Percentiles rank a stretch among this genome's conserved stretches.
Conservation (phyloP, 2,113 vertebrate species). For the Sula dactylatra region DNA sequence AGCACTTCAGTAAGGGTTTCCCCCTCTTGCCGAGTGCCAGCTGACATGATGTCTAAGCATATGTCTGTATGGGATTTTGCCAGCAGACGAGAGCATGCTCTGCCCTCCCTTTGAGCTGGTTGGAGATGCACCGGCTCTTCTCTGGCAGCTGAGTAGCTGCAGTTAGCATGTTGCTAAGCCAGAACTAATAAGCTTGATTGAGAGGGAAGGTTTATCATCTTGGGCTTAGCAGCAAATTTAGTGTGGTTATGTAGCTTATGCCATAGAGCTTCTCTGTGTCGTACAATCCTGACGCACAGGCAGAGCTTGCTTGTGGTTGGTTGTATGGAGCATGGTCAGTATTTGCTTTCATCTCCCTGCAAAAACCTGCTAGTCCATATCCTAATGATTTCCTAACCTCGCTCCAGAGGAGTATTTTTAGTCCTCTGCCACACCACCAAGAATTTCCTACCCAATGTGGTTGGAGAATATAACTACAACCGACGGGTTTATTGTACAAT, state of each 20-base stretch:
- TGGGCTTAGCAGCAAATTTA: neutral
- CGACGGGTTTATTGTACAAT: neutral
- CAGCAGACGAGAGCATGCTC: neutral
- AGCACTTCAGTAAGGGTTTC: conserved; percentile 21
- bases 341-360: neutral
- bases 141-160: conserved; percentile 27
- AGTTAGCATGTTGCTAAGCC: conserved; percentile 21
- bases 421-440: neutral
- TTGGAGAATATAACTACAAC: neutral
- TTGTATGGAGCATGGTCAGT: neutral
- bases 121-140: neutral
- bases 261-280: neutral
- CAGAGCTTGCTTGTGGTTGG: neutral
- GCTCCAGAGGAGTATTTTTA: neutral
- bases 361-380: neutral
- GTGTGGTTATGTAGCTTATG: neutral
- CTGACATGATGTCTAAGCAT: conserved; percentile 38
- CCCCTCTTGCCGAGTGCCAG: neutral
- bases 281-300: rapidly evolving
- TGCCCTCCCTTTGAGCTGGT: conserved; percentile 24
- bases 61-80: conserved; percentile 39
- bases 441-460: neutral
- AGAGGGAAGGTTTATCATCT: conserved; percentile 2
- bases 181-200: conserved; percentile 30
- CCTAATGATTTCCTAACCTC: neutral